These are phyloP conservation scores for Porites australiensis DNA, from an alignment of 64 coral and sea anemone genomes.

Conservation along the genomic window DNA sequence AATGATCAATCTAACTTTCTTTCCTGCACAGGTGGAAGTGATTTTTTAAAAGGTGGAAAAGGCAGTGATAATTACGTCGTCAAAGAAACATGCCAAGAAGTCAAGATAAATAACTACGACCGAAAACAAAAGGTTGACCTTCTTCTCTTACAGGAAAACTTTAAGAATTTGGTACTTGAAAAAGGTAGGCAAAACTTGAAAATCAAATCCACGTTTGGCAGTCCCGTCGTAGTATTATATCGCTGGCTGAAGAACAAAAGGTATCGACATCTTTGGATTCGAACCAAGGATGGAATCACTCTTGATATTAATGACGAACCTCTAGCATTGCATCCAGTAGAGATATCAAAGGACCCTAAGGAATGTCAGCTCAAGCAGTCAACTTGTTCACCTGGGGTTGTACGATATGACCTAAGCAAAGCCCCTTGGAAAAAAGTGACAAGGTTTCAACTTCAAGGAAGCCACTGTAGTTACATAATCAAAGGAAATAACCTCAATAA, in stretches of 20 bases:
- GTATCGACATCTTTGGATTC: slow-evolving; percentile 15
- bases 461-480: slow-evolving; percentile 51
- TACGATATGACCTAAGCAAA: slow-evolving; percentile 5
- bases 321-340: background rate
- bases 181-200: background rate
- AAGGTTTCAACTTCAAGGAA: slow-evolving; percentile 35
- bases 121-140: slow-evolving; percentile 3
- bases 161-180: background rate
- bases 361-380: slow-evolving; percentile 12
- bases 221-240: background rate
- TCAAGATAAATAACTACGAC: slow-evolving; percentile 10
- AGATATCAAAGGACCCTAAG: slow-evolving; percentile 43
- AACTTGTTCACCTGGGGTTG: background rate
- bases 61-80: slow-evolving; percentile 50
- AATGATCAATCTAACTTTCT: slow-evolving; percentile 63
- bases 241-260: background rate
- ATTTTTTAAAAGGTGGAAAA: slow-evolving; percentile 13
- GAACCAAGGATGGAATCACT: slow-evolving; percentile 53
- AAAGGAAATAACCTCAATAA: slow-evolving; percentile 52
- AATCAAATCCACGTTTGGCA: background rate
- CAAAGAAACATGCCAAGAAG: slow-evolving; percentile 16
- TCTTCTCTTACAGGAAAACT: slow-evolving; percentile 13
- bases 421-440: slow-evolving; percentile 33
- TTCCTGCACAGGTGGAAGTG: slow-evolving; percentile 17
- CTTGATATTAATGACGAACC: background rate